Percentiles rank a stretch among this genome's conserved stretches.
Conservation (phyloP, 1,140 invertebrate genomes). For the Monochamus saltuarius region DNA sequence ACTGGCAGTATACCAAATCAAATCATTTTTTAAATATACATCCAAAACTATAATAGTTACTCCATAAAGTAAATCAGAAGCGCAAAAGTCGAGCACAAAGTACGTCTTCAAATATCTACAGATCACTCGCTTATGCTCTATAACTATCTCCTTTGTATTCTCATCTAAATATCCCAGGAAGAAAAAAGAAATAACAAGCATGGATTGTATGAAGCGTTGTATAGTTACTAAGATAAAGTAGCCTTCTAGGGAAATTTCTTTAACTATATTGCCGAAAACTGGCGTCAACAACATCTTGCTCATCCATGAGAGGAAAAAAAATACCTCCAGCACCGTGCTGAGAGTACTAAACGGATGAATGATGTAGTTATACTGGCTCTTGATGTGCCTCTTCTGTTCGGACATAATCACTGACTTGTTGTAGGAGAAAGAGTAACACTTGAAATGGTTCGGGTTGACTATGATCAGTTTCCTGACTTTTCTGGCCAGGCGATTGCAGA, state of each 20-base stretch:
- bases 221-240: too few relatives aligned
- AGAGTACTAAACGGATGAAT: slow-evolving; percentile 29
- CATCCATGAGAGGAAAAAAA: slow-evolving; percentile 24
- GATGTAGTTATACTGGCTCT: slow-evolving; percentile 11
- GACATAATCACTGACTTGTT: slow-evolving; percentile 22
- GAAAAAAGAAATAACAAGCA: slow-evolving; percentile 13
- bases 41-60: too few relatives aligned
- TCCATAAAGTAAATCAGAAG: not conserved
- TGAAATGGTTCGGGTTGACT: slow-evolving; percentile 19
- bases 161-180: slow-evolving; percentile 20
- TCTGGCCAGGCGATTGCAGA: slow-evolving; percentile 12
- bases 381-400: slow-evolving; percentile 25
- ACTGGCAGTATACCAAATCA: not conserved
- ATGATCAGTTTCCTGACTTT: slow-evolving; percentile 15
- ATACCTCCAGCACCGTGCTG: slow-evolving; percentile 11
- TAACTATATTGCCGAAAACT: not conserved
- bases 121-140: slow-evolving; percentile 15
- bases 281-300: not conserved
- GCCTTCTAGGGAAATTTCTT: too few relatives aligned
- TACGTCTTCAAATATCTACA: slow-evolving; percentile 19
- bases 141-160: slow-evolving; percentile 23
- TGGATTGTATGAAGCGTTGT: not conserved
- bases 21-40: slow-evolving; percentile 15
- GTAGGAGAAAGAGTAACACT: slow-evolving; percentile 16
- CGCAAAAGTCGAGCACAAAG: slow-evolving; percentile 20